Evolutionary conservation across 2,113 vertebrate species (phyloP), one percentile per base, ranked within the genome.

Genomic region (Phylloscopus trochiloides): DNA sequence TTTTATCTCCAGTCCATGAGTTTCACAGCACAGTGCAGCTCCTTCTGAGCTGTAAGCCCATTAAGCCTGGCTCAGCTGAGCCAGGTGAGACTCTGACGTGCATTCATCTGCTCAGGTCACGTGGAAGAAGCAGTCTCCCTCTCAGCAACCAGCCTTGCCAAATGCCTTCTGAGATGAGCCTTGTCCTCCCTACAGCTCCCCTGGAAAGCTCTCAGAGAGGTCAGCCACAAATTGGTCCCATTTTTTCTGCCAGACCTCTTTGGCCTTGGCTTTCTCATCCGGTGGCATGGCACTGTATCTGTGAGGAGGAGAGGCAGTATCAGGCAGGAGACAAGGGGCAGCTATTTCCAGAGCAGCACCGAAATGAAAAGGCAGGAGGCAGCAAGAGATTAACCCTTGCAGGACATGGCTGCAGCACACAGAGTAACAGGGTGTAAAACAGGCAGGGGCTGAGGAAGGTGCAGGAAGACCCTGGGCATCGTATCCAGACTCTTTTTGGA

Each of bases 181-280:
- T 73, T 6, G n/a, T 94, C 21, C 52, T 29, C 65, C 48, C 65
- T 96, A 96, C 63, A 84, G 66, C 36, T 91, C 82, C 26, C 26
- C 76, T n/a, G 25, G 55, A 76, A 93, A 91, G 72, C 67, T 59
- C 8, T 80, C 75, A 19, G 52, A 76, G 86, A 98, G 73, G 25
- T 98, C 97, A 32, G 96, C 95, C 40, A 99, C 97, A 97, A 99
- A 99, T 21, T 95, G 90, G 62, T 99, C 93, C 99, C 99, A 99
- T 93, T 96, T 98, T 83, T 88, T 96, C 86, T 98, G 97, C 98
- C 99, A 99, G 93, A 97, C 61, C 40, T 82, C 80, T 91, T 87
- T 78, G 7, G 98, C 97, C 70, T 97, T 92, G 36, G 97, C 73
- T 97, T 98, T 98, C 75, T 98, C 95, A 7, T 78, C 14, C 0